A percentile compares a stretch with the other conserved stretches of the same genome.
Evolutionary conservation across 2,888 invertebrate genomes (phyloP).

Genomic region (Meghimatium bilineatum): DNA sequence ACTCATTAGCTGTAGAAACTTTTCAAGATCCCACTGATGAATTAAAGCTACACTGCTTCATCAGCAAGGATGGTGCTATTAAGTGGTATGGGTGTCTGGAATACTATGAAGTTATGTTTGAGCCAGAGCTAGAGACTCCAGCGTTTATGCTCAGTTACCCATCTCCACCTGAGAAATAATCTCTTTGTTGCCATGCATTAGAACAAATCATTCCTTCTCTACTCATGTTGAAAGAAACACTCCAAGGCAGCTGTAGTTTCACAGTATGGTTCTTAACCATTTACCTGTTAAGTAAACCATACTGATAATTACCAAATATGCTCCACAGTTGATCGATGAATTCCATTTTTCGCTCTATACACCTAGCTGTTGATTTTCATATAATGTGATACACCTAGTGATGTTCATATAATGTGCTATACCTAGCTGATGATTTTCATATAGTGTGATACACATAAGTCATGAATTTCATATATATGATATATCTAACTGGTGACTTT

Average conservation of each 20-base stretch:
- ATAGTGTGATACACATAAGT: too few species aligned
- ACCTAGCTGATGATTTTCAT: too few species aligned
- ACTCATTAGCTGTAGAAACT: slow-evolving; percentile 50
- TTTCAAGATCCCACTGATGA: slow-evolving; percentile 48
- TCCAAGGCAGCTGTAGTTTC: background rate
- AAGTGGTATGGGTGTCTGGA: slow-evolving; percentile 54
- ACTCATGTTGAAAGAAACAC: background rate
- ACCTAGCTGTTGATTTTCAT: too few species aligned
- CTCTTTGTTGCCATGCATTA: background rate
- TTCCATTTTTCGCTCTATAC: too few species aligned
- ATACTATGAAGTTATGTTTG: slow-evolving; percentile 41
- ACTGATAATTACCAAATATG: too few species aligned
- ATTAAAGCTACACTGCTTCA: slow-evolving; percentile 49
- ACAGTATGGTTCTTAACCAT: too few species aligned
- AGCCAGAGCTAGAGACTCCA: slow-evolving; percentile 38
- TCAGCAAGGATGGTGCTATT: slow-evolving; percentile 45
- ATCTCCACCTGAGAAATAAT: slow-evolving; percentile 1
- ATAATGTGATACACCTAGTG: too few species aligned
- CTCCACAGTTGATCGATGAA: too few species aligned
- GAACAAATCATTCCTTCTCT: background rate
- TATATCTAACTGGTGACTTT: too few species aligned
- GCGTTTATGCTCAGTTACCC: slow-evolving; percentile 37
- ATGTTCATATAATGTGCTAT: too few species aligned
- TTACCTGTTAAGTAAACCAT: too few species aligned
- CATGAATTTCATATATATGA: too few species aligned